Conservation (phyloP, 2,113 vertebrate genomes). For the Tachysurus vachellii region DNA sequence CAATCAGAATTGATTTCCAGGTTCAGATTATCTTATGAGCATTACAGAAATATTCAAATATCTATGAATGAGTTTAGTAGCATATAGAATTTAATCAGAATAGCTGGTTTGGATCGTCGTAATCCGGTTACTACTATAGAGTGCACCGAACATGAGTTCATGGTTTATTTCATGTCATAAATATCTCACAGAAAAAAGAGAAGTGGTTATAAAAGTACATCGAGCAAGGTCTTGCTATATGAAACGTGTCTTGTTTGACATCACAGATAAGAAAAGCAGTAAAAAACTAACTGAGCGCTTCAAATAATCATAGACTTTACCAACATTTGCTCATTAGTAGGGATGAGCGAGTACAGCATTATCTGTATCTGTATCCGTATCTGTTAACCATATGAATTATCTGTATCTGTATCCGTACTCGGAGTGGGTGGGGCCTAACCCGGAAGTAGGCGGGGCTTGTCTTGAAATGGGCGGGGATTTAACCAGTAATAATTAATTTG, state of each 20-base stretch:
- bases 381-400: no score
- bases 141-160: background rate
- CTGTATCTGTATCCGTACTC: no score
- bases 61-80: background rate
- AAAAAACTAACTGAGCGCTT: background rate
- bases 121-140: background rate
- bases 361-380: no score
- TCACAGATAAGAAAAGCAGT: background rate
- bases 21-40: background rate
- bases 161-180: slow-evolving; percentile 3
- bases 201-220: background rate
- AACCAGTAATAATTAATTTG: no score
- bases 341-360: no score
- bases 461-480: no score
- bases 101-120: background rate
- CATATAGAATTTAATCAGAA: background rate
- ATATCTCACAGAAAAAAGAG: background rate
- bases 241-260: background rate
- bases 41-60: background rate
- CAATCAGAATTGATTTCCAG: background rate
- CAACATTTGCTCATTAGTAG: no score
- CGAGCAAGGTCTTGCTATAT: background rate
- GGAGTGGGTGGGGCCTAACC: no score
- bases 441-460: no score
- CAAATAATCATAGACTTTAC: background rate